A percentile compares a stretch with the other conserved stretches of the same genome.
Conservation (phyloP, 2,113 vertebrate species). For the Mormyrus iriodes region DNA sequence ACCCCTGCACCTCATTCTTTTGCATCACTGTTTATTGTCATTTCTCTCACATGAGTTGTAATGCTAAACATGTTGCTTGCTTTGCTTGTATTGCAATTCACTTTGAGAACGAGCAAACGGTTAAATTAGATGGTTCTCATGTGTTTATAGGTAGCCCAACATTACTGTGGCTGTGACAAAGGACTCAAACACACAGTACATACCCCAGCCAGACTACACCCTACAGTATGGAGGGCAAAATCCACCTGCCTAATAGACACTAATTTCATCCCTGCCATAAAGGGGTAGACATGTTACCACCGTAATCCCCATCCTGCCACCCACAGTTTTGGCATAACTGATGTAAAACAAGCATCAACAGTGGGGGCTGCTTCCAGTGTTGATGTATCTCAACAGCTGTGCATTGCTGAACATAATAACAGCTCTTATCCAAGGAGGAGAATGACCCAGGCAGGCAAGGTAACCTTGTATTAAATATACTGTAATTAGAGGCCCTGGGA, state of each 20-base stretch:
- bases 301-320: neutral
- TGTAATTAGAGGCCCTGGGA: neutral
- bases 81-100: neutral
- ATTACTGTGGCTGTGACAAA: neutral
- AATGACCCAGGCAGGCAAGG: neutral
- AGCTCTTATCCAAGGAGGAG: neutral
- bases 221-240: neutral
- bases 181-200: neutral
- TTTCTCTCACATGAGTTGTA: neutral
- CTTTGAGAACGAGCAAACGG: neutral
- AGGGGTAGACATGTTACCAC: neutral
- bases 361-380: neutral
- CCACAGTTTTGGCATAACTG: neutral
- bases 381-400: slow-evolving; percentile 9
- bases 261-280: neutral
- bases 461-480: slow-evolving; percentile 8
- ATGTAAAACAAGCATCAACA: neutral
- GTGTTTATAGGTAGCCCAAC: neutral
- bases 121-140: neutral
- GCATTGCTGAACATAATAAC: neutral
- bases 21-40: neutral
- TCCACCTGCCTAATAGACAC: neutral
- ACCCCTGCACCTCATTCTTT: neutral
- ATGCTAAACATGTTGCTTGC: neutral
- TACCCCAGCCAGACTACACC: too few species aligned